Evolutionary conservation across 1,140 invertebrate species (phyloP).

Genomic region (Lepidurus apus): DNA sequence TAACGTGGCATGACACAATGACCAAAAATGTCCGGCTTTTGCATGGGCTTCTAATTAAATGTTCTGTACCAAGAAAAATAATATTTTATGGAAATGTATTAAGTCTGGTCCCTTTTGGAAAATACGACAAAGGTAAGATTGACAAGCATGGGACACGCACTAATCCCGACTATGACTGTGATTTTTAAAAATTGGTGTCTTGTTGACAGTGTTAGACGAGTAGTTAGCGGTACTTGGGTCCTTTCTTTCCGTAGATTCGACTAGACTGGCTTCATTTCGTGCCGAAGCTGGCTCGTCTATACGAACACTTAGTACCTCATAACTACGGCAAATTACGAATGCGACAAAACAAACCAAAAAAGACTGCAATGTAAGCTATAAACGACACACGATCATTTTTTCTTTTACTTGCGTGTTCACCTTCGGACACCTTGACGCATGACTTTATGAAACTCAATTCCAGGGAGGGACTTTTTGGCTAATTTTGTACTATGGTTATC

Average conservation of each 20-base stretch:
- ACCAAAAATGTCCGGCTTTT: neutral
- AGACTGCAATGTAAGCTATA: constrained; percentile 13
- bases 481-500: neutral
- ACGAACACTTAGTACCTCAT: constrained; percentile 5
- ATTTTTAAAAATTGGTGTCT: neutral
- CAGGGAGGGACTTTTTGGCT: neutral
- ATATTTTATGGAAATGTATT: neutral
- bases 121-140: neutral
- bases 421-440: neutral
- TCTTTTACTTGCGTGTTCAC: neutral
- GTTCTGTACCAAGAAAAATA: neutral
- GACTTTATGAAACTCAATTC: neutral
- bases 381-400: neutral
- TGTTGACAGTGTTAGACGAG: neutral
- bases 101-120: neutral
- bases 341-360: neutral
- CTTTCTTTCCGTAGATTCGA: constrained; percentile 21
- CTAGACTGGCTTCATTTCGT: constrained; percentile 2
- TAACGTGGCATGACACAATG: neutral
- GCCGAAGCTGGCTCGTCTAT: constrained; percentile 5
- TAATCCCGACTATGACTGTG: neutral
- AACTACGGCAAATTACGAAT: constrained; percentile 14
- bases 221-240: constrained; percentile 15
- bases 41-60: neutral
- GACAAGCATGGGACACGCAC: constrained; percentile 1